These are phyloP conservation scores for Endotricha flammealis DNA, from an alignment of 2,888 invertebrate species.

Conservation along the genomic window DNA sequence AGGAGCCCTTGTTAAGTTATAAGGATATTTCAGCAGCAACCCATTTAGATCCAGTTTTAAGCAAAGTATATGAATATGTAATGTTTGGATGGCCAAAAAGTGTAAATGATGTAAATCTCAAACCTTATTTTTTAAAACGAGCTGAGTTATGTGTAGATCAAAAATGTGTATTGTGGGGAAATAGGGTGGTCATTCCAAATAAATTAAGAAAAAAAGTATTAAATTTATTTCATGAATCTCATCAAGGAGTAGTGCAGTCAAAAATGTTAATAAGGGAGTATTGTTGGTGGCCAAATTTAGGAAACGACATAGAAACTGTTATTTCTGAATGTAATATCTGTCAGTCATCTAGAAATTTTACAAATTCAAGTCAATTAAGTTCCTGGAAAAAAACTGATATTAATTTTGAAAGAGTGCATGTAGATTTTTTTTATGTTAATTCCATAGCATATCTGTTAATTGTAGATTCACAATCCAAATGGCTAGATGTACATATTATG, in stretches of 20 bases:
- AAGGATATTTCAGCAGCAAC: no score
- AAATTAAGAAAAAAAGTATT: no score
- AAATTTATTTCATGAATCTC: slow-evolving; percentile 4
- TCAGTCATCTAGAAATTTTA: no score
- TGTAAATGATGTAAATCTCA: background rate
- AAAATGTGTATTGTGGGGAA: background rate
- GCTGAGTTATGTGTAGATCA: background rate
- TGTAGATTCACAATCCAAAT: slow-evolving; percentile 11
- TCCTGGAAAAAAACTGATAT: background rate
- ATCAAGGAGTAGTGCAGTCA: slow-evolving; percentile 5
- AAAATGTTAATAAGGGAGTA: slow-evolving; percentile 8
- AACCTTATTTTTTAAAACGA: background rate
- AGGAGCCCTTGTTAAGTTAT: no score
- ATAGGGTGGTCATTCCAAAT: slow-evolving; percentile 1
- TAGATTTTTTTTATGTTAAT: slow-evolving; percentile 8
- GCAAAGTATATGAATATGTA: slow-evolving; percentile 6
- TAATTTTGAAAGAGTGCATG: slow-evolving; percentile 8
- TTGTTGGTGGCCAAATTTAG: slow-evolving; percentile 9
- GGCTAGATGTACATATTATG: slow-evolving; percentile 11
- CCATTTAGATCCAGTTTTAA: background rate
- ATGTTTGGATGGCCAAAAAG: background rate
- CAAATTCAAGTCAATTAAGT: background rate
- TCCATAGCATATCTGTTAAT: slow-evolving; percentile 5
- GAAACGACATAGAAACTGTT: background rate
- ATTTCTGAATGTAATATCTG: no score